Evolutionary conservation across 2,113 vertebrate genomes (phyloP).

Genomic region (Manacus vitellinus): DNA sequence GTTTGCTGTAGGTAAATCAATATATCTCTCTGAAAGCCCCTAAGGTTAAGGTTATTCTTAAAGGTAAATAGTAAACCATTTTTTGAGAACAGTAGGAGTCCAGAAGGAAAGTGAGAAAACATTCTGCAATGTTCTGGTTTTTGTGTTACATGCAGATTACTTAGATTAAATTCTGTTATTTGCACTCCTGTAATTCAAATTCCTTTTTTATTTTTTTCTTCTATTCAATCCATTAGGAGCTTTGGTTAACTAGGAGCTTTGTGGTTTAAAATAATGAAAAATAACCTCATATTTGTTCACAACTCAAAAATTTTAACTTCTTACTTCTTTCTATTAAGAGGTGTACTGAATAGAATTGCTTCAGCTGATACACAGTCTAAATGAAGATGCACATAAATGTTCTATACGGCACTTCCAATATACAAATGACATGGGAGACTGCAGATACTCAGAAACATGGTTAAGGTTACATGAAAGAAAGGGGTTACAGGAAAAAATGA

Average conservation of each 20-base stretch:
- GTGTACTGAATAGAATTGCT: background rate
- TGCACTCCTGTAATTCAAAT: background rate
- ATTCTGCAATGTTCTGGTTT: background rate
- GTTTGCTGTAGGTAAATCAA: background rate
- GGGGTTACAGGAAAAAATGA: background rate
- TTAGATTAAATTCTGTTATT: background rate
- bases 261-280: background rate
- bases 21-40: background rate
- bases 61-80: background rate
- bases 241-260: background rate
- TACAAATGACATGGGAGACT: background rate
- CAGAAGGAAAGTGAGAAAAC: constrained; percentile 25
- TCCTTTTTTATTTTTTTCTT: background rate
- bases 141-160: background rate
- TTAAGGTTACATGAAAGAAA: background rate
- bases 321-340: background rate
- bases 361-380: background rate
- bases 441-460: background rate
- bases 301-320: background rate
- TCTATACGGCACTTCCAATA: background rate
- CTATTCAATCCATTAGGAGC: background rate
- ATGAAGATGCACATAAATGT: background rate
- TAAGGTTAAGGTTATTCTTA: background rate
- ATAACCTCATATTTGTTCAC: background rate
- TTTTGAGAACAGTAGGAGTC: background rate